A percentile compares a stretch with the other conserved stretches of the same genome.
These are phyloP conservation scores for Agrochola lychnidis DNA, from an alignment of 2,888 invertebrate species.

Conservation along the genomic window DNA sequence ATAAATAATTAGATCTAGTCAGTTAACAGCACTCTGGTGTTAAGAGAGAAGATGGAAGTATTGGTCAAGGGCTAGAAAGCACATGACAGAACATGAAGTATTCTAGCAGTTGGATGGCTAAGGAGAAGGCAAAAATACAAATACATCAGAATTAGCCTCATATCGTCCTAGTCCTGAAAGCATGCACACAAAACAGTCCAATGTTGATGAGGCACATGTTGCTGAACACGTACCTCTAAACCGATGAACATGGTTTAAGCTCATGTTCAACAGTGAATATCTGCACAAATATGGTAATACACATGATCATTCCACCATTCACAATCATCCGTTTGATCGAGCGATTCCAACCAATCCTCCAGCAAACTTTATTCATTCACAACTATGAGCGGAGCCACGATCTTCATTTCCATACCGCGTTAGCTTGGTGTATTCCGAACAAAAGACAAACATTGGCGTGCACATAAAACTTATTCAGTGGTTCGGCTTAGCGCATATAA, in stretches of 20 bases:
- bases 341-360: slow-evolving; percentile 6
- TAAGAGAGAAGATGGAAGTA: neutral
- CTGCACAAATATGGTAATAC: neutral
- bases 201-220: neutral
- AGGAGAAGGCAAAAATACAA: neutral
- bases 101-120: neutral
- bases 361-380: slow-evolving; percentile 46
- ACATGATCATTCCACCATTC: neutral
- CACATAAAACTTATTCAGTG: slow-evolving; percentile 62
- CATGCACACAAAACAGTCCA: neutral
- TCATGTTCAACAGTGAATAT: neutral
- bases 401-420: slow-evolving; percentile 56
- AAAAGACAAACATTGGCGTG: slow-evolving; percentile 60
- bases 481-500: slow-evolving; percentile 55
- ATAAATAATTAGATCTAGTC: neutral
- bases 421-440: slow-evolving; percentile 40
- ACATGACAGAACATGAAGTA: neutral
- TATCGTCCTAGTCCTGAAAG: neutral
- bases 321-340: slow-evolving; percentile 20
- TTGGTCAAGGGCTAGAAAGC: neutral
- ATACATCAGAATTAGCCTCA: neutral
- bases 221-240: neutral
- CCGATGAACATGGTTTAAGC: neutral
- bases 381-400: slow-evolving; percentile 24
- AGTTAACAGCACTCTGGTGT: no score